Percentiles rank a stretch among this genome's conserved stretches.
Evolutionary conservation across 2,113 vertebrate species (phyloP).

Genomic region (Corythornis madagascariensis): DNA sequence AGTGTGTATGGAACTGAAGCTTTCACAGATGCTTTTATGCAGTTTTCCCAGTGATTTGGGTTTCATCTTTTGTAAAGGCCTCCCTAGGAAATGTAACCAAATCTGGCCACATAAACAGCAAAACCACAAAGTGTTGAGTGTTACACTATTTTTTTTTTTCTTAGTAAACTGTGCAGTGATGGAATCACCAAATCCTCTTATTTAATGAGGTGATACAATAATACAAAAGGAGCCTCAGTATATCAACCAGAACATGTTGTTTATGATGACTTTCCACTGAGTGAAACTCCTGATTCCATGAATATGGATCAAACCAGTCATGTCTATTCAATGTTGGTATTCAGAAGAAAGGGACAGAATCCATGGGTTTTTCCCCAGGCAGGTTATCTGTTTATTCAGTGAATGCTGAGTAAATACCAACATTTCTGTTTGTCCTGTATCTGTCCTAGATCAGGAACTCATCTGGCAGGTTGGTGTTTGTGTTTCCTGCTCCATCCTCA

Average conservation of each 20-base stretch:
- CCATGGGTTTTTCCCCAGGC: not conserved
- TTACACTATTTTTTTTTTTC: not conserved
- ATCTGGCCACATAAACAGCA: not conserved
- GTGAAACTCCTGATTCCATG: not conserved
- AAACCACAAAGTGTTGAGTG: not conserved
- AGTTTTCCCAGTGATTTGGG: not conserved
- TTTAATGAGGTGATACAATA: not conserved
- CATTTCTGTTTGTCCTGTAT: not conserved
- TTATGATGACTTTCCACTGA: not conserved
- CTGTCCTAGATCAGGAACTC: not conserved
- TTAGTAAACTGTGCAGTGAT: not conserved
- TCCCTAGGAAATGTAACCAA: not conserved
- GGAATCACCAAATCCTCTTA: not conserved
- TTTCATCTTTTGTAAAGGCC: not conserved
- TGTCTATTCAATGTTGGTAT: not conserved
- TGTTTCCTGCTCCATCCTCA: rapidly evolving
- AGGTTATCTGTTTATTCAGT: not conserved
- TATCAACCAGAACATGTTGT: not conserved
- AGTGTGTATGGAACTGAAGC: not conserved
- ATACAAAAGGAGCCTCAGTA: not conserved
- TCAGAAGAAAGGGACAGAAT: not conserved
- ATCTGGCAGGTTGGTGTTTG: rapidly evolving
- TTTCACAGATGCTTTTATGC: not conserved
- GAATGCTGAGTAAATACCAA: not conserved
- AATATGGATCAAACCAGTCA: not conserved